Evolutionary conservation across 2,888 invertebrate species (phyloP).

Genomic region (Rhodophaea formosa): DNA sequence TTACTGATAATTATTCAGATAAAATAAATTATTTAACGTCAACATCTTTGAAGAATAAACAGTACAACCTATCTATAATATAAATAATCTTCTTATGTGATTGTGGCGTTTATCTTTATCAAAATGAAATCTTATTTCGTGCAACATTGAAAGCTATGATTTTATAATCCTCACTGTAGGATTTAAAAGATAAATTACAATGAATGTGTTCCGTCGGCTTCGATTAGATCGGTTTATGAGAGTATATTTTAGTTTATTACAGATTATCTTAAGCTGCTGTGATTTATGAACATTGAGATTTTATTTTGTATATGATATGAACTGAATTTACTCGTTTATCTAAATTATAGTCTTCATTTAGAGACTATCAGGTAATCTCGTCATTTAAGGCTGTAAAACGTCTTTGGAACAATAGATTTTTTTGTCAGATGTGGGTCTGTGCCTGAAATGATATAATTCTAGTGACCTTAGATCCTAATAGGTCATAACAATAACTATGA

Average conservation of each 20-base stretch:
- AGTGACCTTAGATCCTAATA: constrained; percentile 26
- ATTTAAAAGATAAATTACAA: constrained; percentile 28
- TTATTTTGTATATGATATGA: background rate
- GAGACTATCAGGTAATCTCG: too few species aligned
- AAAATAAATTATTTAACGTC: background rate
- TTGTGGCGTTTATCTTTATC: constrained; percentile 5
- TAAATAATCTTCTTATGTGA: constrained; percentile 10
- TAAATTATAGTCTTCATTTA: too few species aligned
- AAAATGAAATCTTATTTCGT: background rate
- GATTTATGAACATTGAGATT: constrained; percentile 21
- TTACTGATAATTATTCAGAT: background rate
- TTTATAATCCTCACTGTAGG: constrained; percentile 25
- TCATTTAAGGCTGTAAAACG: background rate
- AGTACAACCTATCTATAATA: too few species aligned
- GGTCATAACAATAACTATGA: constrained; percentile 29
- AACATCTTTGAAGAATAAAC: background rate
- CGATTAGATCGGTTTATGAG: constrained; percentile 24
- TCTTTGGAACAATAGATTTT: background rate
- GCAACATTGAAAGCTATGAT: background rate
- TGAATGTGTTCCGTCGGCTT: constrained; percentile 27
- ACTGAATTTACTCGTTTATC: background rate
- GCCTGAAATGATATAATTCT: background rate
- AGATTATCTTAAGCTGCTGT: constrained; percentile 27
- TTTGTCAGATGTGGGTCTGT: background rate
- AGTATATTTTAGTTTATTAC: constrained; percentile 24